A percentile compares a stretch with the other conserved stretches of the same genome.
Conservation (phyloP, 64 coral and sea anemone genomes). For the Stichodactyla helianthus region DNA sequence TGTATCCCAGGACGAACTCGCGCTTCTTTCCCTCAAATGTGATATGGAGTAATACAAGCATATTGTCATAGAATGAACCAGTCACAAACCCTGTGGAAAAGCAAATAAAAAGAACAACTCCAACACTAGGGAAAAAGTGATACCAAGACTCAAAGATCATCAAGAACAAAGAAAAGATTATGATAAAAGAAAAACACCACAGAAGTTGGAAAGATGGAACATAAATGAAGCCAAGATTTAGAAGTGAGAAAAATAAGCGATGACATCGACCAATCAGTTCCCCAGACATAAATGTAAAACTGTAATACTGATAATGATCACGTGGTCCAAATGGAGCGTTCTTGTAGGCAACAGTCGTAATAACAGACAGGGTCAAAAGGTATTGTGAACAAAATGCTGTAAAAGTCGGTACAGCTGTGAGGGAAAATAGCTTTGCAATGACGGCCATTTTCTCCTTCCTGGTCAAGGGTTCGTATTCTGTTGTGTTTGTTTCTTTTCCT, state of each 20-base stretch:
- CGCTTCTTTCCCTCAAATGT: slow-evolving; percentile 36
- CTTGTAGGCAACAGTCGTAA: slow-evolving; percentile 66
- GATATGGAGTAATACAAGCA: slow-evolving; percentile 39
- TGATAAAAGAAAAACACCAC: slow-evolving; percentile 34
- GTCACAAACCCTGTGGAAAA: slow-evolving; percentile 34
- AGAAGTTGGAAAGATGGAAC: neutral
- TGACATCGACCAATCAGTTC: slow-evolving; percentile 46
- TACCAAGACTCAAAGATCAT: slow-evolving; percentile 65
- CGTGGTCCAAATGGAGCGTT: slow-evolving; percentile 49
- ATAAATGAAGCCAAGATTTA: too few relatives aligned
- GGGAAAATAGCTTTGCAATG: neutral
- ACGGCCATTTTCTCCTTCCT: too few relatives aligned
- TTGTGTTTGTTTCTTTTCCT: neutral
- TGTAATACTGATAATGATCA: slow-evolving; percentile 83
- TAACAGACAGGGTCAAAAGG: slow-evolving; percentile 42
- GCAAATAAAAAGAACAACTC: slow-evolving; percentile 22
- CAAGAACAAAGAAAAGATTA: slow-evolving; percentile 39
- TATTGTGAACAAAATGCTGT: slow-evolving; percentile 37
- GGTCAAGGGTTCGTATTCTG: neutral
- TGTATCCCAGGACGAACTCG: slow-evolving; percentile 69
- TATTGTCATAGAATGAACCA: slow-evolving; percentile 51
- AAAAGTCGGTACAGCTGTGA: too few relatives aligned
- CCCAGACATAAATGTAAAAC: slow-evolving; percentile 41
- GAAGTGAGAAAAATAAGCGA: neutral
- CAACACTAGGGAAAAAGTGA: slow-evolving; percentile 51